These are phyloP conservation scores for Oxytorus armatus DNA, from an alignment of 2,888 invertebrate species.

Conservation along the genomic window DNA sequence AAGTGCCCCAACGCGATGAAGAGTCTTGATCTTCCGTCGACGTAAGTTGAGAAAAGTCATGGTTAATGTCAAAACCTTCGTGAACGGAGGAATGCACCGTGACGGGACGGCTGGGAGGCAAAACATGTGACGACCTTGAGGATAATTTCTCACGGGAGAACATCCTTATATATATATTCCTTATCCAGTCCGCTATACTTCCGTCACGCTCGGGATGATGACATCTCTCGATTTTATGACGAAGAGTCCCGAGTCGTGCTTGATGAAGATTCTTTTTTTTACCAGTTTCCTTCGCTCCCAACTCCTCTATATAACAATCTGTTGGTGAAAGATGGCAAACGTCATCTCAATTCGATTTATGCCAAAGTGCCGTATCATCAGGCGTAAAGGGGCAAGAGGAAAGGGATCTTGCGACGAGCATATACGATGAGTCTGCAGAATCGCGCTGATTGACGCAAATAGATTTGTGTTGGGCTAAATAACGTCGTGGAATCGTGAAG, in stretches of 20 bases:
- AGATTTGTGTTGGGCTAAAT: too few species aligned
- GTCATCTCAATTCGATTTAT: slow-evolving; percentile 4
- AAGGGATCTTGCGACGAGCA: too few species aligned
- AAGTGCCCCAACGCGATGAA: slow-evolving; percentile 6
- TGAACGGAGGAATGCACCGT: slow-evolving; percentile 40
- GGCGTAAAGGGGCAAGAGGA: too few species aligned
- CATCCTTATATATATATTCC: slow-evolving; percentile 18
- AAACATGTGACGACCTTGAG: slow-evolving; percentile 57
- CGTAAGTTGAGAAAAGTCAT: slow-evolving; percentile 33
- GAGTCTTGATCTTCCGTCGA: slow-evolving; percentile 2
- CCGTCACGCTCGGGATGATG: slow-evolving; percentile 54
- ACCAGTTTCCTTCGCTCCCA: background rate
- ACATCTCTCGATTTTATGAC: slow-evolving; percentile 34
- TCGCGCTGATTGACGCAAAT: too few species aligned
- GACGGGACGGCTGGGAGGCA: slow-evolving; percentile 44
- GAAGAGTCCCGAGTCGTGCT: slow-evolving; percentile 33
- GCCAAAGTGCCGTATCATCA: too few species aligned
- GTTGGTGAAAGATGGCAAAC: background rate
- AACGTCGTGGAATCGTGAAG: too few species aligned
- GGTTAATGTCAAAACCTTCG: slow-evolving; percentile 36
- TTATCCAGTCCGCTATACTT: background rate
- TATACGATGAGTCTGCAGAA: too few species aligned
- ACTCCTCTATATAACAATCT: too few species aligned
- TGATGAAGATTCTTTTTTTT: background rate
- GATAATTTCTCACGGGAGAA: slow-evolving; percentile 62